A percentile compares a stretch with the other conserved stretches of the same genome.
Evolutionary conservation across 2,888 invertebrate species (phyloP).

Genomic region (Hirtodrosophila duncani): DNA sequence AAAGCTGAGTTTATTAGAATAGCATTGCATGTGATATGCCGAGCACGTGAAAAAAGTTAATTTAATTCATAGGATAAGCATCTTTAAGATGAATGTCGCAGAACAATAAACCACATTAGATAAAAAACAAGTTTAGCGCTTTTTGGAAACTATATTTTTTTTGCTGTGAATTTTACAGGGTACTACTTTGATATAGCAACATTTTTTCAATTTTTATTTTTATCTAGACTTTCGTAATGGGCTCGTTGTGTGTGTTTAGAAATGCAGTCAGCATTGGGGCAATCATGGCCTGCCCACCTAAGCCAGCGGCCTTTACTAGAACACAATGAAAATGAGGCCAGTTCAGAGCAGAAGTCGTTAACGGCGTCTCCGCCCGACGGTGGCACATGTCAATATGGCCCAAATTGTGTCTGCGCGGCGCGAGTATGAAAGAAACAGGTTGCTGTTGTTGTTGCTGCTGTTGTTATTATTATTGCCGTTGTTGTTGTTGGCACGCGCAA

Average conservation of each 20-base stretch:
- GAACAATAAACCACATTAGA: too few species aligned
- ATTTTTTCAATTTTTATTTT: conserved; percentile 24
- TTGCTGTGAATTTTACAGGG: conserved; percentile 26
- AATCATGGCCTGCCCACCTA: too few species aligned
- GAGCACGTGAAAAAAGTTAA: too few species aligned
- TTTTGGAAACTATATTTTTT: too few species aligned
- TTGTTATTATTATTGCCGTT: conserved; percentile 15
- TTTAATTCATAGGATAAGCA: too few species aligned
- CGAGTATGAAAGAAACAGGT: conserved; percentile 60
- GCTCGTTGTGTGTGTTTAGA: conserved; percentile 12
- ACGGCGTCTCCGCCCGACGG: conserved; percentile 23
- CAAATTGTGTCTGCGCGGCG: conserved; percentile 58
- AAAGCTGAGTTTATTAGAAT: too few species aligned
- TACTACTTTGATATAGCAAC: conserved; percentile 20
- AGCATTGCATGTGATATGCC: too few species aligned
- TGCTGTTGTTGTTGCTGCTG: conserved; percentile 23
- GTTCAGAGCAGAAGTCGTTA: conserved; percentile 48
- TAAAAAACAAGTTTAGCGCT: too few species aligned
- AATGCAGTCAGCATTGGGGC: conserved; percentile 17
- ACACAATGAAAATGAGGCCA: conserved; percentile 40
- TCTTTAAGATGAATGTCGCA: too few species aligned
- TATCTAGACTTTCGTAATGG: conserved; percentile 30
- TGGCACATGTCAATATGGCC: conserved; percentile 68
- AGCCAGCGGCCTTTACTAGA: conserved; percentile 42
- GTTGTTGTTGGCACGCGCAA: conserved; percentile 56